These are phyloP conservation scores for Crocuta crocuta DNA, from an alignment of 2,113 vertebrate species.

Conservation along the genomic window DNA sequence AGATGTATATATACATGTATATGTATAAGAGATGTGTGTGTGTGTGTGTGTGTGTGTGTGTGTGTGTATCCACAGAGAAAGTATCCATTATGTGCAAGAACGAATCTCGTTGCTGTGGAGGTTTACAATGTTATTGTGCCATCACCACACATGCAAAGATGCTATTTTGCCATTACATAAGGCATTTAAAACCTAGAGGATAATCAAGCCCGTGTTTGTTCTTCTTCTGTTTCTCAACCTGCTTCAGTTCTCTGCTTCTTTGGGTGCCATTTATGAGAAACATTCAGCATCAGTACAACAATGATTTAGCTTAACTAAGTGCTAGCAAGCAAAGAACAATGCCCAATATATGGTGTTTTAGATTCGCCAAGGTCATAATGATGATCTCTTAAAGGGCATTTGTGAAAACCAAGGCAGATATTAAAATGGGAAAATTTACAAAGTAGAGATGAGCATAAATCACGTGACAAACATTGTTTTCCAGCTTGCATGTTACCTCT, in stretches of 20 bases:
- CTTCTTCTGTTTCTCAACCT: conserved; percentile 50
- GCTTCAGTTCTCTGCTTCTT: conserved; percentile 36
- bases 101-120: not conserved
- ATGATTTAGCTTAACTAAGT: conserved; percentile 1
- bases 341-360: not conserved
- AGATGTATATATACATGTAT: not conserved
- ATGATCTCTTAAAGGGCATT: not conserved
- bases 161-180: not conserved
- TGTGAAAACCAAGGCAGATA: not conserved
- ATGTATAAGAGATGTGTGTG: not conserved
- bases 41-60: not conserved
- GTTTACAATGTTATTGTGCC: not conserved
- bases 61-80: not conserved
- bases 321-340: not conserved
- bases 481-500: not conserved
- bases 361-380: not conserved
- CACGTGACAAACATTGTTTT: not conserved
- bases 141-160: not conserved
- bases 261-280: not conserved
- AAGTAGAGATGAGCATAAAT: not conserved
- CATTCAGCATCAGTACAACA: not conserved
- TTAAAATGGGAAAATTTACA: not conserved
- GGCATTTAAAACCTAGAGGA: not conserved
- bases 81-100: not conserved
- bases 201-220: not conserved